Evolutionary conservation across 2,888 invertebrate species (phyloP).

Genomic region (Myopa tessellatipennis): DNA sequence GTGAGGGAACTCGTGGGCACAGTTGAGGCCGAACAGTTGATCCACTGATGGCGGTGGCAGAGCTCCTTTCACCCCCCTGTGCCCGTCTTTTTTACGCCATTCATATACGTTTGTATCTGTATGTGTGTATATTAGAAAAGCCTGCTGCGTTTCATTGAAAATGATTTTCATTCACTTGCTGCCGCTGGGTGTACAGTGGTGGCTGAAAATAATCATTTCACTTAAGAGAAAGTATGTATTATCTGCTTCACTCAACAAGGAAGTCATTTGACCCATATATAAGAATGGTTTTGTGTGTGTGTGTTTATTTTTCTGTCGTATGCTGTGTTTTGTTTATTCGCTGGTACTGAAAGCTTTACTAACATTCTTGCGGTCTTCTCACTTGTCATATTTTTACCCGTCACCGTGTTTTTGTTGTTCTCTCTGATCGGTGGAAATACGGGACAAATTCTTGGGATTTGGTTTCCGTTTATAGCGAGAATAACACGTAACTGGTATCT

Average conservation of each 20-base stretch:
- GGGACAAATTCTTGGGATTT: too few relatives aligned
- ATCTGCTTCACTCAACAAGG: conserved; percentile 19
- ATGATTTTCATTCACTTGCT: conserved; percentile 12
- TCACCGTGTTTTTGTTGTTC: neutral
- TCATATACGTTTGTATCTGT: too few relatives aligned
- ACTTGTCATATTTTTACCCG: neutral
- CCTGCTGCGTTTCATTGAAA: neutral
- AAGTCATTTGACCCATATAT: conserved; percentile 33
- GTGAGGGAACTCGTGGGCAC: too few relatives aligned
- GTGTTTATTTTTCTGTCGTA: neutral
- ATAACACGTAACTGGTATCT: neutral
- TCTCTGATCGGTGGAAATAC: neutral
- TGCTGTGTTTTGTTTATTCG: too few relatives aligned
- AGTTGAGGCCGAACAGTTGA: too few relatives aligned
- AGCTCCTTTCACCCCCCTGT: too few relatives aligned
- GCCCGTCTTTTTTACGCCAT: too few relatives aligned
- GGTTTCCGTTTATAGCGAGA: too few relatives aligned
- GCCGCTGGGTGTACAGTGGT: neutral
- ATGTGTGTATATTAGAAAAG: too few relatives aligned
- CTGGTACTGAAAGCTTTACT: too few relatives aligned
- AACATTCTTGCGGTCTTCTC: neutral
- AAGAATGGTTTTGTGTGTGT: too few relatives aligned
- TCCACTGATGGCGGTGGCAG: too few relatives aligned
- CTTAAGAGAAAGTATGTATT: neutral
- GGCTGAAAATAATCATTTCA: neutral